Percentiles rank a stretch among this genome's conserved stretches.
Conservation (phyloP, 2,888 invertebrate species). For the Polydesmus complanatus region DNA sequence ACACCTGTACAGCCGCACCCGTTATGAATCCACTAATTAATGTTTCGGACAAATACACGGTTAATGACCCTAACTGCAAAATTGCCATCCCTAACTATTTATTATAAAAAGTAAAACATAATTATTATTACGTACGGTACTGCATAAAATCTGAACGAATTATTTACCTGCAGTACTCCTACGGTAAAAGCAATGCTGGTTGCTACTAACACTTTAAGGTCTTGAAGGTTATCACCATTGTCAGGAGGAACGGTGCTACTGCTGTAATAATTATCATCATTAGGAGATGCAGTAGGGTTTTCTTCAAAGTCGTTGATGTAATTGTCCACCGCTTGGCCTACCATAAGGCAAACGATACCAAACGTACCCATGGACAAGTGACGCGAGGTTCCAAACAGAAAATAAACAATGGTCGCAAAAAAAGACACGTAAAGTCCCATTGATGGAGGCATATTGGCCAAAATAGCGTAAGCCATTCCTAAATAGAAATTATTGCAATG, state of each 20-base stretch:
- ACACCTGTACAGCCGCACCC: constrained; percentile 74
- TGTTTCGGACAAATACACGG: constrained; percentile 61
- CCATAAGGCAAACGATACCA: too few relatives aligned
- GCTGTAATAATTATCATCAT: constrained; percentile 42
- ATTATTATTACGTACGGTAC: neutral
- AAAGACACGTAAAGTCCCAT: constrained; percentile 39
- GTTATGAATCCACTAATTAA: constrained; percentile 79
- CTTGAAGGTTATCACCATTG: neutral
- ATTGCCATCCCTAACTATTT: constrained; percentile 45
- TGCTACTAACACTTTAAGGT: constrained; percentile 6
- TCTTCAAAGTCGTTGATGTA: constrained; percentile 80
- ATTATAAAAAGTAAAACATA: neutral
- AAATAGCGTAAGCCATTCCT: constrained; percentile 40
- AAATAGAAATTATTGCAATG: neutral
- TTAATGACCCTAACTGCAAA: constrained; percentile 56
- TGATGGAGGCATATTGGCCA: constrained; percentile 36
- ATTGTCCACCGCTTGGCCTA: constrained; percentile 38
- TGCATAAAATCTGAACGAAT: neutral
- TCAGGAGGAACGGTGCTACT: neutral
- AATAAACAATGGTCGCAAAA: constrained; percentile 38
- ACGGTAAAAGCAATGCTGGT: constrained; percentile 7
- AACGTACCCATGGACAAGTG: constrained; percentile 37
- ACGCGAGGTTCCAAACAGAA: constrained; percentile 37
- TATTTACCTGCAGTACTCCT: constrained; percentile 9
- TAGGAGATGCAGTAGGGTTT: too few relatives aligned